These are phyloP conservation scores for Drosophila melanica DNA, from an alignment of 1,140 invertebrate species.

Conservation along the genomic window DNA sequence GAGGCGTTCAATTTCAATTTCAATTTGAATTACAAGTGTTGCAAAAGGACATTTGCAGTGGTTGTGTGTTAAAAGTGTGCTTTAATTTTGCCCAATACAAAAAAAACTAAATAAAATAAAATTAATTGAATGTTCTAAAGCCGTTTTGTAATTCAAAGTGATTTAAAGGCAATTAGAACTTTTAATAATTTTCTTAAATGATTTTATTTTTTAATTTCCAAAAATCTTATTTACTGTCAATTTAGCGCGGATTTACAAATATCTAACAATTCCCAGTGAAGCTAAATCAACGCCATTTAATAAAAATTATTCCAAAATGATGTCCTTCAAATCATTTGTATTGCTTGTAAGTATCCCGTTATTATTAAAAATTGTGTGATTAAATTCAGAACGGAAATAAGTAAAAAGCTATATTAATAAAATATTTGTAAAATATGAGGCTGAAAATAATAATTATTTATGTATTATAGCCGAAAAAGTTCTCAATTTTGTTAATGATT, in stretches of 20 bases:
- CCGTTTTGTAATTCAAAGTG: slow-evolving; percentile 25
- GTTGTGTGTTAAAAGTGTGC: slow-evolving; percentile 5
- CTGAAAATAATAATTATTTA: neutral
- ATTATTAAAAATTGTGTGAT: neutral
- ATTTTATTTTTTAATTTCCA: slow-evolving; percentile 15
- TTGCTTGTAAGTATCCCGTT: slow-evolving; percentile 72
- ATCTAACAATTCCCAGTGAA: slow-evolving; percentile 23
- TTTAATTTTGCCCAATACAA: neutral
- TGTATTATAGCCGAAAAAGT: neutral
- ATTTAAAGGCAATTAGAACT: slow-evolving; percentile 3
- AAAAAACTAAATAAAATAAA: neutral
- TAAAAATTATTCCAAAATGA: slow-evolving; percentile 55
- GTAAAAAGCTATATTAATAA: neutral
- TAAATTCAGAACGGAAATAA: neutral
- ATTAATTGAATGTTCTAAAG: neutral
- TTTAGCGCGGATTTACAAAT: slow-evolving; percentile 50
- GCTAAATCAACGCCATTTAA: slow-evolving; percentile 46
- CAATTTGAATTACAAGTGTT: slow-evolving; percentile 30
- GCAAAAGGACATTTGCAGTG: slow-evolving; percentile 30
- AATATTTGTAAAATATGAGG: too few species aligned
- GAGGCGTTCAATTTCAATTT: slow-evolving; percentile 29
- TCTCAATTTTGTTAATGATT: neutral
- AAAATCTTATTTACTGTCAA: slow-evolving; percentile 43
- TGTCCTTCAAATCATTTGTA: slow-evolving; percentile 71
- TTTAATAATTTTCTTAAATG: neutral